A percentile compares a stretch with the other conserved stretches of the same genome.
phyloP scores from a whole-genome alignment of 2,797 vertebrate genomes.

The Cephalopachus bancanus region DNA sequence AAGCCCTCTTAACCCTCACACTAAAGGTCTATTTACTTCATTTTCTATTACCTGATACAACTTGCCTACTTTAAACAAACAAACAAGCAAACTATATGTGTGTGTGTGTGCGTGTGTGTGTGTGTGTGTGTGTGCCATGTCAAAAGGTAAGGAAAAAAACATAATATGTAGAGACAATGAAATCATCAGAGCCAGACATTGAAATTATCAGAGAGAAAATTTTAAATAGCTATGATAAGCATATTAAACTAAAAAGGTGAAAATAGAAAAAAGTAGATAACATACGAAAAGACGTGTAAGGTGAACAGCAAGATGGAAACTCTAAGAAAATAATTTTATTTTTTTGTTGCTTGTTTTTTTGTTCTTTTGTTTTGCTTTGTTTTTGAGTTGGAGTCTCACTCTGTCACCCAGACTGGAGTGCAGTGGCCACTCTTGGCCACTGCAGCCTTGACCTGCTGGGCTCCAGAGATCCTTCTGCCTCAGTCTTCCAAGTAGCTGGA shows the following conservation, averaged over 20 bases:
- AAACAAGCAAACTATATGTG: background rate
- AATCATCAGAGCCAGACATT: background rate
- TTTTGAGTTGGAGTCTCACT: too few species aligned
- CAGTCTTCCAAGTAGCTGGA: too few species aligned
- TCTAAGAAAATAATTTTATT: background rate
- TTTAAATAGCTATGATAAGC: background rate
- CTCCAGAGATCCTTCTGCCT: too few species aligned
- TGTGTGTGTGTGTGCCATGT: too few species aligned
- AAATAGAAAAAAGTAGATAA: background rate
- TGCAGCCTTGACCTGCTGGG: too few species aligned
- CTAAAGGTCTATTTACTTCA: background rate
- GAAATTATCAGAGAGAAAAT: background rate
- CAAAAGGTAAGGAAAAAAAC: background rate
- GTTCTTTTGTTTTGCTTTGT: too few species aligned
- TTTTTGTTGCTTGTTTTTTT: too few species aligned
- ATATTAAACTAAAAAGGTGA: background rate
- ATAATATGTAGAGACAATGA: background rate
- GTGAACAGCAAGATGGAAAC: background rate
- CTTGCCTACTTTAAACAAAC: background rate
- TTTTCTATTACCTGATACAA: background rate
- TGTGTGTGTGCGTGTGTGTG: too few species aligned
- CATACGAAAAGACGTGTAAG: background rate
- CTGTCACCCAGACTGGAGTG: too few species aligned
- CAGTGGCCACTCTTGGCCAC: too few species aligned
- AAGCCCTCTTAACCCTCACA: too few species aligned